A percentile compares a stretch with the other conserved stretches of the same genome.
phyloP scores from a whole-genome alignment of 2,888 invertebrate genomes.

The Mylabris sibirica region DNA sequence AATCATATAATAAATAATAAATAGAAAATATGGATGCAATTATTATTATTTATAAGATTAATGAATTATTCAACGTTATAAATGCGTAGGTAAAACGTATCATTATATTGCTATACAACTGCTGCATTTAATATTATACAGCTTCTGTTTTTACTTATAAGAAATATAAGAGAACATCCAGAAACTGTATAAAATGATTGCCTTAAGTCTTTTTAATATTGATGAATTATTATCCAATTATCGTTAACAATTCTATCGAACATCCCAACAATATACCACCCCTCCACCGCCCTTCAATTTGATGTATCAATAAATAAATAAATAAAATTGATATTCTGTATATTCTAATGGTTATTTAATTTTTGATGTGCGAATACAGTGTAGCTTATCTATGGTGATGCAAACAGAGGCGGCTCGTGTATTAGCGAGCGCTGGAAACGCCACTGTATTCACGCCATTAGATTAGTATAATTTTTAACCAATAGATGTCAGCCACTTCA shows the following conservation, averaged over 20 bases:
- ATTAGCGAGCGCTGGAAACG: too few relatives aligned
- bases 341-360: background rate
- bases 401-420: too few relatives aligned
- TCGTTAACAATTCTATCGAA: background rate
- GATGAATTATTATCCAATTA: conserved; percentile 15
- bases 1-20: background rate
- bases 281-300: too few relatives aligned
- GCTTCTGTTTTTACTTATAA: background rate
- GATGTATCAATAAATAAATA: background rate
- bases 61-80: conserved; percentile 16
- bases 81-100: conserved; percentile 20
- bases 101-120: conserved; percentile 4
- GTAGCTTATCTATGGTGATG: background rate
- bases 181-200: background rate
- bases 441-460: too few relatives aligned
- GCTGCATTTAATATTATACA: background rate
- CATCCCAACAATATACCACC: background rate
- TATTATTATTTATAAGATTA: conserved; percentile 7
- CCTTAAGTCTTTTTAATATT: conserved; percentile 2
- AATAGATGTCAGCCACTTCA: too few relatives aligned
- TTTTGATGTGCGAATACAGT: background rate
- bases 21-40: conserved; percentile 6
- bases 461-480: too few relatives aligned
- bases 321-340: background rate
- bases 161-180: background rate